Percentiles rank a stretch among this genome's conserved stretches.
These are phyloP conservation scores for Spodoptera littoralis DNA, from an alignment of 2,888 invertebrate genomes.

Conservation along the genomic window DNA sequence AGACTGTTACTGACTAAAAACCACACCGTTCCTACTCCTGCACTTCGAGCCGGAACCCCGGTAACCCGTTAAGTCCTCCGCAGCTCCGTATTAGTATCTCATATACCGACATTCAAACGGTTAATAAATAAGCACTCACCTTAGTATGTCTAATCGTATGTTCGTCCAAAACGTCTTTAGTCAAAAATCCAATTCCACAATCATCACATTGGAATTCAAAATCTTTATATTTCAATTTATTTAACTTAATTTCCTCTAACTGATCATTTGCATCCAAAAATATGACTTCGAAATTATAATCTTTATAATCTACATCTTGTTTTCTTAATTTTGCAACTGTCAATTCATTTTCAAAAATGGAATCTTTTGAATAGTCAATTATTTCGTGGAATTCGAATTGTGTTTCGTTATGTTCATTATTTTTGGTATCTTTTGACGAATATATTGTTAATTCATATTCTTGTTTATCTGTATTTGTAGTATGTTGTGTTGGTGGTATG, in stretches of 20 bases:
- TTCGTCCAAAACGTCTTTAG: constrained; percentile 33
- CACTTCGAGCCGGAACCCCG: no score
- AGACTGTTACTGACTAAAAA: no score
- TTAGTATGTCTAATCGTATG: constrained; percentile 42
- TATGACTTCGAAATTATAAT: constrained; percentile 49
- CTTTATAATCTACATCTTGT: constrained; percentile 26
- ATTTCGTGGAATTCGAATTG: no score
- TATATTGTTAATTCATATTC: no score
- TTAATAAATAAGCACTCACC: constrained; percentile 18
- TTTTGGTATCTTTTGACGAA: no score
- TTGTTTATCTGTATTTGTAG: background rate
- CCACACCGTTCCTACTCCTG: no score
- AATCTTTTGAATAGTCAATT: no score
- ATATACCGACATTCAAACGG: background rate
- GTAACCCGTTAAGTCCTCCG: no score
- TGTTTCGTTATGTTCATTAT: no score
- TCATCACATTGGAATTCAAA: constrained; percentile 45
- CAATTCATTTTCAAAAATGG: constrained; percentile 3
- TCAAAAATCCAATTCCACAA: constrained; percentile 50
- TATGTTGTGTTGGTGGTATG: constrained; percentile 15
- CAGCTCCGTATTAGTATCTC: no score
- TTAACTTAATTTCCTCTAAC: constrained; percentile 47
- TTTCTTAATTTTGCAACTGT: constrained; percentile 3
- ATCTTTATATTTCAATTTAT: constrained; percentile 45
- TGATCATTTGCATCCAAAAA: constrained; percentile 55